phyloP scores from a whole-genome alignment of 2,888 invertebrate genomes.

The Nymphalis polychloros region DNA sequence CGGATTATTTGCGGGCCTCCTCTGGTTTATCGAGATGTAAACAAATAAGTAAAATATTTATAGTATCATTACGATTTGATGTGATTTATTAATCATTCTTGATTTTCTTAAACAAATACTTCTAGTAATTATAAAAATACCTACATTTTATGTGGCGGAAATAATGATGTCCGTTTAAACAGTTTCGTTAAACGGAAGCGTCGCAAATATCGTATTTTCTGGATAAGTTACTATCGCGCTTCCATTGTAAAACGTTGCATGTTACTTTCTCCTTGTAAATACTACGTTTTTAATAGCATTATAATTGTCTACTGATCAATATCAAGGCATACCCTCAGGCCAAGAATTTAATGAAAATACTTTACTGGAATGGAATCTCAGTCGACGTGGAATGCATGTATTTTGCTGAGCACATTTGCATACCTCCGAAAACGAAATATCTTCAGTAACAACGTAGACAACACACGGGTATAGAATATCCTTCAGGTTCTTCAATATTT shows the following conservation, averaged over 20 bases:
- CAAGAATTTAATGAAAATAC: slow-evolving; percentile 1
- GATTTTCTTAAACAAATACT: not conserved
- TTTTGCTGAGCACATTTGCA: slow-evolving; percentile 36
- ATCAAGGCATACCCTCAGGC: slow-evolving; percentile 27
- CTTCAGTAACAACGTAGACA: slow-evolving; percentile 42
- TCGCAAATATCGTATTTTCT: slow-evolving; percentile 52
- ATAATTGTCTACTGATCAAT: slow-evolving; percentile 39
- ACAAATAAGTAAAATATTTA: slow-evolving; percentile 38
- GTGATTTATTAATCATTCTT: not conserved
- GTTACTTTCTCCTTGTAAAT: slow-evolving; percentile 53
- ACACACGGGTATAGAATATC: slow-evolving; percentile 52
- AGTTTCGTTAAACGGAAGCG: slow-evolving; percentile 49
- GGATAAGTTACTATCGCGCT: slow-evolving; percentile 40
- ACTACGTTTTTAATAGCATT: slow-evolving; percentile 35
- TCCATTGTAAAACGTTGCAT: slow-evolving; percentile 37
- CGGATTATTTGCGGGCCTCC: slow-evolving; percentile 54
- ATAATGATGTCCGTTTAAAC: slow-evolving; percentile 29
- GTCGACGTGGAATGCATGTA: slow-evolving; percentile 22
- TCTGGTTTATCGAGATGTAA: slow-evolving; percentile 57
- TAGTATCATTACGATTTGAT: slow-evolving; percentile 11
- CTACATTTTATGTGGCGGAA: slow-evolving; percentile 27
- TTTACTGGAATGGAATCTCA: slow-evolving; percentile 1
- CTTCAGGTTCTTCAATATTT: slow-evolving; percentile 49
- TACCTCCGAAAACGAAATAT: slow-evolving; percentile 49
- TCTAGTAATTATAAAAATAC: slow-evolving; percentile 5